Evolutionary conservation across 2,888 invertebrate species (phyloP), one percentile per base, ranked within the genome.

Genomic region (Drosophila kanekoi): DNA sequence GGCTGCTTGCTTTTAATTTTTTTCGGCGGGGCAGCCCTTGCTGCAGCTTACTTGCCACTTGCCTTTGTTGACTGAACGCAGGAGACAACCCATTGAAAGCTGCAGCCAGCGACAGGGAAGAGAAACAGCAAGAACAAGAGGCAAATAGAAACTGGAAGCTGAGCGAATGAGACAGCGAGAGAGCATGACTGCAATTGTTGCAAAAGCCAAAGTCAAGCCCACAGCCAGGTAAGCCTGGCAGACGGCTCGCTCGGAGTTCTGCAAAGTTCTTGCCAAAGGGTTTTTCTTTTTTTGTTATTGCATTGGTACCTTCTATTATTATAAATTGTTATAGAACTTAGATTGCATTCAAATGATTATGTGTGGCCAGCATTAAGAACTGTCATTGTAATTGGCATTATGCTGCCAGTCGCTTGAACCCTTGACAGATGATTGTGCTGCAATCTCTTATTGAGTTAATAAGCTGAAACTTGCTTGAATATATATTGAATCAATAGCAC

Each of bases 1-100:
- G 72, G 44, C 72, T 61, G 72, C 63, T 57, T 72, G 72, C 37
- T 47, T 65, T 72, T 67, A 54, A 72, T 16, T 13, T 32, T 16
- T 10, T 35, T 41, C 11, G 47, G 58, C 33, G 23, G 52, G 33
- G 40, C 14, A 37, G 44, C 16, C 20, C 44, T 48, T 43, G 65
- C 72, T 54, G 51, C 58, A 68, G 63, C 63, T 52, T 61, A 54
- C 74, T 56, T 62, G 61, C 60, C 68, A 71, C 77, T 69, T 74
- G 72, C 85, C 73, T 77, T 87, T 87, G 77, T 81, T 79, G 53
- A 43, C 47, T 44, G 14, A 44, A 40, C 38, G 49, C 37, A 28
- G 47, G 14, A 35, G 45, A 43, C 28, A 57, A 43, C 54, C 60
- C 64, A 72, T 56, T 64, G 68, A 53, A 59, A 53, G 32, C 47